Conservation (phyloP, 2,888 invertebrate genomes). For the Lasioglossum leucozonium region DNA sequence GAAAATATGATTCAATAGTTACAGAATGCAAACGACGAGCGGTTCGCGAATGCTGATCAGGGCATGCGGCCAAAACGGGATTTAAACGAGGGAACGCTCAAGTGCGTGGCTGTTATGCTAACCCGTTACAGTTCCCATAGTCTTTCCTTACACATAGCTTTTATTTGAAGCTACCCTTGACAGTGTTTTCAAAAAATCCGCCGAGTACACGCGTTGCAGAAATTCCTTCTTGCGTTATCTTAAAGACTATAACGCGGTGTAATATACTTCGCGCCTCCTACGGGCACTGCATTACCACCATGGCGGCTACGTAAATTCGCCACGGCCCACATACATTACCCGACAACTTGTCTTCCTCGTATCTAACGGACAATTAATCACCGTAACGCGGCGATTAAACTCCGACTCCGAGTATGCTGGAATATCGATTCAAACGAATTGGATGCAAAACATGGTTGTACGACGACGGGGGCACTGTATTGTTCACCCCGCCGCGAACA, state of each 20-base stretch:
- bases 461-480: slow-evolving; percentile 20
- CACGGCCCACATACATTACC: slow-evolving; percentile 40
- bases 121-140: slow-evolving; percentile 13
- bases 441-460: slow-evolving; percentile 50
- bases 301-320: slow-evolving; percentile 39
- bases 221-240: neutral
- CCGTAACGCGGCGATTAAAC: slow-evolving; percentile 50
- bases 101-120: slow-evolving; percentile 11
- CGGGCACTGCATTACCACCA: slow-evolving; percentile 36
- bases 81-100: slow-evolving; percentile 29
- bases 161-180: neutral
- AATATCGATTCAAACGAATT: slow-evolving; percentile 61
- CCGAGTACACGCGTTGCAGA: neutral
- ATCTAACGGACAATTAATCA: slow-evolving; percentile 55
- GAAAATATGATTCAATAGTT: slow-evolving; percentile 6
- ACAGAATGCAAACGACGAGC: slow-evolving; percentile 10
- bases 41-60: slow-evolving; percentile 3
- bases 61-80: slow-evolving; percentile 22
- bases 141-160: neutral
- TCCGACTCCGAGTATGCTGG: slow-evolving; percentile 43
- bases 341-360: slow-evolving; percentile 52
- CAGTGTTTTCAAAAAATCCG: neutral
- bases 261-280: slow-evolving; percentile 32
- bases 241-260: neutral
- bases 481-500: slow-evolving; percentile 12